Conservation (phyloP, 2,888 invertebrate genomes). For the Andrena flavipes region DNA sequence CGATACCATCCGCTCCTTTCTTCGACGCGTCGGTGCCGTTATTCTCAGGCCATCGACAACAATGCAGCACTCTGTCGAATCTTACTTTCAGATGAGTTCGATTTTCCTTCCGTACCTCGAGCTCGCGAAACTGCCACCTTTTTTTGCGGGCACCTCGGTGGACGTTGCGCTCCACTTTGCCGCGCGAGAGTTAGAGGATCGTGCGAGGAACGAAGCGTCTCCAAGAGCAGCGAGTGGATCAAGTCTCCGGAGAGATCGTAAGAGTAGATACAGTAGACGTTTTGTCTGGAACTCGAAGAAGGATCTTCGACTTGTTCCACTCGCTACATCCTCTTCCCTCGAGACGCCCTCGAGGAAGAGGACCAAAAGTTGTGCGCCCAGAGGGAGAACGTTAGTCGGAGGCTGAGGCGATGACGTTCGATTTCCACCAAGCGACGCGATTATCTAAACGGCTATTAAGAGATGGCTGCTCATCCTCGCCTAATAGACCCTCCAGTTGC, state of each 20-base stretch:
- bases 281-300: too few species aligned
- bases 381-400: slow-evolving; percentile 35
- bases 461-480: slow-evolving; percentile 1
- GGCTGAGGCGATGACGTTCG: slow-evolving; percentile 56
- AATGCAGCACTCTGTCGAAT: slow-evolving; percentile 8
- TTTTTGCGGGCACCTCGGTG: neutral
- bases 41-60: slow-evolving; percentile 1
- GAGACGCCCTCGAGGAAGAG: neutral
- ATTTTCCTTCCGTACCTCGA: neutral
- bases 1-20: slow-evolving; percentile 38
- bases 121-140: neutral
- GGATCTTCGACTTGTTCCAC: neutral
- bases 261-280: neutral
- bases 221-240: neutral
- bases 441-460: slow-evolving; percentile 24
- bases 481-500: slow-evolving; percentile 3
- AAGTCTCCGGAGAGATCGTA: neutral
- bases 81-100: slow-evolving; percentile 34
- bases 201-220: slow-evolving; percentile 14
- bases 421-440: slow-evolving; percentile 5
- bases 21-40: neutral
- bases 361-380: slow-evolving; percentile 11
- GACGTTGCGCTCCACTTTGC: neutral
- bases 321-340: neutral
- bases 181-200: slow-evolving; percentile 32